Conservation (phyloP, 2,113 vertebrate genomes). For the Vimba vimba region DNA sequence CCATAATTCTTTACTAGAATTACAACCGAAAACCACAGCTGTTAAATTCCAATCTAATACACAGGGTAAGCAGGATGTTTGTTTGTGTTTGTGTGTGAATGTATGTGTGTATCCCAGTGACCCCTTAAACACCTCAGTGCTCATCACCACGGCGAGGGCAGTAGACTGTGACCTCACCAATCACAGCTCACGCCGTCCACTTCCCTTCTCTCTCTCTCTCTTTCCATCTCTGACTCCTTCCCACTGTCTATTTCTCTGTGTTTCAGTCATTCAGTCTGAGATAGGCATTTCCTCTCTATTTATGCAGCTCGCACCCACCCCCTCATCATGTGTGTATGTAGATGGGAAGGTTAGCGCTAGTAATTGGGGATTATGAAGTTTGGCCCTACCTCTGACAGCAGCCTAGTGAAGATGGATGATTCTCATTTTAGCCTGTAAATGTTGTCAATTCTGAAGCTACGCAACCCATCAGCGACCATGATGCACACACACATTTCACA, state of each 20-base stretch:
- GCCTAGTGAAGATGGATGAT: constrained; percentile 99
- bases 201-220: constrained; percentile 21
- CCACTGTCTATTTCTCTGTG: constrained; percentile 78
- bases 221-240: constrained; percentile 60
- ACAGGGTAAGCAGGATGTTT: constrained; percentile 44
- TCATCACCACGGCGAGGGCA: constrained; percentile 78
- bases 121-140: constrained; percentile 79
- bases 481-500: constrained; percentile 56
- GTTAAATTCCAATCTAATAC: not conserved
- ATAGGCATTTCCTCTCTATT: constrained; percentile 68
- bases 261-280: constrained; percentile 66
- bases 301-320: constrained; percentile 46
- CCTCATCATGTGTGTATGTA: constrained; percentile 65
- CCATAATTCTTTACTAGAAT: not conserved
- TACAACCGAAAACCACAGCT: not conserved
- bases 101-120: constrained; percentile 67
- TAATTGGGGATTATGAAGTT: constrained; percentile 99
- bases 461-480: constrained; percentile 96
- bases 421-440: constrained; percentile 99
- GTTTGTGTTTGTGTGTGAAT: constrained; percentile 59
- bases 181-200: constrained; percentile 74
- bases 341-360: constrained; percentile 85
- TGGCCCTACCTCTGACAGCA: constrained; percentile 98
- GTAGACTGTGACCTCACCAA: constrained; percentile 82
- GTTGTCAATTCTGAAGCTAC: constrained; percentile 99